Conservation (phyloP, 2,113 vertebrate genomes). For the Thalassarche chlororhynchos region DNA sequence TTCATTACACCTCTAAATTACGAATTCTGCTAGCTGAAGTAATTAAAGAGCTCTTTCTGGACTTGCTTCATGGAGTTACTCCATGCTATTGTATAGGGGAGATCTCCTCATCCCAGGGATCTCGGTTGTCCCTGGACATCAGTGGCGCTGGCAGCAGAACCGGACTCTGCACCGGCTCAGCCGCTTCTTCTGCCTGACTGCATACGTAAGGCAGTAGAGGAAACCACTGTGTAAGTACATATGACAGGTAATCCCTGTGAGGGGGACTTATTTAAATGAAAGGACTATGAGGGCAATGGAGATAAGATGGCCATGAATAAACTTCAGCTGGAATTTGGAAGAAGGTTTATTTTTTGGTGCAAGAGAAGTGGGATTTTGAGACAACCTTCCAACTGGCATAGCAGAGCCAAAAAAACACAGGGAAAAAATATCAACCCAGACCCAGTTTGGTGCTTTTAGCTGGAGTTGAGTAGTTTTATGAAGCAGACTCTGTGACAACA, state of each 20-base stretch:
- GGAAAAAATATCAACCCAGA: not conserved
- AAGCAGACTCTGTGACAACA: not conserved
- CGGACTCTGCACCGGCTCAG: not conserved
- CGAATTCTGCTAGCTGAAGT: not conserved
- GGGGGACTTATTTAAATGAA: not conserved
- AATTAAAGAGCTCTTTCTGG: not conserved
- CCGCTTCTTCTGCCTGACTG: not conserved
- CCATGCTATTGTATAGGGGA: not conserved
- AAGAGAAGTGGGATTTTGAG: not conserved
- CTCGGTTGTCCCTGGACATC: not conserved
- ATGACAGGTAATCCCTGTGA: not conserved
- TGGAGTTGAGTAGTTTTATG: not conserved
- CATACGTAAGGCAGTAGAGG: not conserved
- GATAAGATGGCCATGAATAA: not conserved
- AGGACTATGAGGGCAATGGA: not conserved
- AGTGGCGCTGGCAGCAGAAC: not conserved
- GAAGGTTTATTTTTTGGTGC: not conserved
- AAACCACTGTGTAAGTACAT: not conserved
- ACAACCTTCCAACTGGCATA: not conserved
- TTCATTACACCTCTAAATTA: not conserved
- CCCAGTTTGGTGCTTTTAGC: not conserved
- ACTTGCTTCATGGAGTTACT: not conserved
- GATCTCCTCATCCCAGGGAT: not conserved
- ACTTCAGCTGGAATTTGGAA: not conserved
- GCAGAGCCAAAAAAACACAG: not conserved